Evolutionary conservation across 2,888 invertebrate species (phyloP), one percentile per base, ranked within the genome.

Genomic region (Caenorhabditis virilis): DNA sequence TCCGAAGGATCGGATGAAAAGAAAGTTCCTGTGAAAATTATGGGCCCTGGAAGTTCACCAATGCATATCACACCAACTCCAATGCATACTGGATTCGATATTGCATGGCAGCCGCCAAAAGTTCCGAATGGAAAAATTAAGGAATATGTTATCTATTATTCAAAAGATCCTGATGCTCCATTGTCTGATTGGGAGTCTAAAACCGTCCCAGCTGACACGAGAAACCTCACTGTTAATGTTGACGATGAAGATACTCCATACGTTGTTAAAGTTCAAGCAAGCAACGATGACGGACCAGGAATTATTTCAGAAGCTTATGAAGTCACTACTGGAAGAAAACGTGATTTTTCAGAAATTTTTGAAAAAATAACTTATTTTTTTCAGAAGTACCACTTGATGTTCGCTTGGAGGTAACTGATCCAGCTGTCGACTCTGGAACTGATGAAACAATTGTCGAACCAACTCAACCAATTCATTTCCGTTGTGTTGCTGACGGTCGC

Each of bases 221-320:
- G 74, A 46, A 72, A 71, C 26, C 55, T 71, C 11, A 72, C 71
- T 2, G 69, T 72, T 1, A 11, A 42, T 13, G 76, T 76, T 5
- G 74, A 75, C 38, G 78, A 80, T 52, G 80, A 80, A 53, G 79
- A 80, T 45, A 80, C 80, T 11, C 77, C 79, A 18, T 80, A 79
- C 49, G 71, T 79, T 27, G 74, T 80, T 2, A 76, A 74, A 50
- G 64, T 77, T 49, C 72, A 70, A 59, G 74, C 75, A 4, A 61
- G 55, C 18, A 79, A 75, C 18, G 76, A 79, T 52, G 79, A 79
- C 46, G 82, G 82, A 18, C 78, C 80, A 6, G 82, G 82, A 50
- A 78, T 82, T 27, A 78, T 82, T 39, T 82, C 82, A 0, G 80
- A 80, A 46, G 69, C 81, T 0, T 73, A 75, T 46, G 80, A 79